These are phyloP conservation scores for Brassicogethes aeneus DNA, from an alignment of 2,888 invertebrate species.

Conservation along the genomic window DNA sequence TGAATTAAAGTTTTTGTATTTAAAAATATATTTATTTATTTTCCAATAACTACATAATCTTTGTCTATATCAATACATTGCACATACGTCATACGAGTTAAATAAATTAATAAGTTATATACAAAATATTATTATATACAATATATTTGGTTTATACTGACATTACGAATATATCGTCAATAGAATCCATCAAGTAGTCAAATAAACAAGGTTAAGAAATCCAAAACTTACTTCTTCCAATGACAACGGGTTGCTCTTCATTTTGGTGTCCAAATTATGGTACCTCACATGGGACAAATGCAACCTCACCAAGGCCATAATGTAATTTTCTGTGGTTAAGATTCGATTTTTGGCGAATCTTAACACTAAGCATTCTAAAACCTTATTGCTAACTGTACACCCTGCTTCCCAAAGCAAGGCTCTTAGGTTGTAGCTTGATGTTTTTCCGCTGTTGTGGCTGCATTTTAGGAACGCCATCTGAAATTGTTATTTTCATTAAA, in stretches of 20 bases:
- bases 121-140: no score
- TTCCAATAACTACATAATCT: no score
- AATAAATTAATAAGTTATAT: no score
- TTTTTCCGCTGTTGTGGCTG: conserved; percentile 48
- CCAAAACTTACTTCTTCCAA: conserved; percentile 65
- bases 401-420: conserved; percentile 61
- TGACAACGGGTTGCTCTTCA: conserved; percentile 62
- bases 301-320: conserved; percentile 55
- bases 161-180: no score
- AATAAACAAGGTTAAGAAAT: no score
- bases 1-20: no score
- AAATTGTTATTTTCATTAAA: no score
- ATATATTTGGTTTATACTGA: no score
- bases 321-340: conserved; percentile 52
- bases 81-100: no score
- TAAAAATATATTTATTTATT: no score
- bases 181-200: no score
- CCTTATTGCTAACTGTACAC: conserved; percentile 64
- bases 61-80: no score
- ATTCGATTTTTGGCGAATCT: conserved; percentile 53
- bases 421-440: conserved; percentile 54
- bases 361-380: conserved; percentile 60
- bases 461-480: conserved; percentile 55
- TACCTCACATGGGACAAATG: conserved; percentile 58
- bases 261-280: conserved; percentile 60